A percentile compares a stretch with the other conserved stretches of the same genome.
Evolutionary conservation across 1,140 invertebrate species (phyloP).

Genomic region (Magallana angulata): DNA sequence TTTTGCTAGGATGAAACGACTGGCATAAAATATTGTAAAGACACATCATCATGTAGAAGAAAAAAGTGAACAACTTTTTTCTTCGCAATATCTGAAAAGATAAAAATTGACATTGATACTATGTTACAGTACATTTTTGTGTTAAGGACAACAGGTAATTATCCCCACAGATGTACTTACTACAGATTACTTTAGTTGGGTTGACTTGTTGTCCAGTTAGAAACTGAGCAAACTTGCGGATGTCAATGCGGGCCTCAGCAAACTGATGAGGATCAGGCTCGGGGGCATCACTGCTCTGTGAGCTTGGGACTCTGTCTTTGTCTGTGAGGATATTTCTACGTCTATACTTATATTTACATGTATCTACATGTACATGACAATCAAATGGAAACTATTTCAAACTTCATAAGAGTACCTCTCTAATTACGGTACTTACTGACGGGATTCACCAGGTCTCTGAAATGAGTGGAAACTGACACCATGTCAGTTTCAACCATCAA

Average conservation of each 20-base stretch:
- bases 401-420: not conserved
- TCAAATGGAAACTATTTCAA: no score
- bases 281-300: conserved; percentile 47
- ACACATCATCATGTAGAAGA: conserved; percentile 82
- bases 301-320: conserved; percentile 45
- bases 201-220: conserved; percentile 83
- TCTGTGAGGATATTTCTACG: not conserved
- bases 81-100: conserved; percentile 81
- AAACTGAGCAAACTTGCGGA: conserved; percentile 82
- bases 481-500: conserved; percentile 88
- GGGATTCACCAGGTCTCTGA: conserved; percentile 82
- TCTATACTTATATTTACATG: no score
- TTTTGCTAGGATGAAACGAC: conserved; percentile 64
- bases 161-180: conserved; percentile 82
- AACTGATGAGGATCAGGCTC: conserved; percentile 67
- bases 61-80: conserved; percentile 82
- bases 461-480: conserved; percentile 88
- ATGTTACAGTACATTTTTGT: not conserved
- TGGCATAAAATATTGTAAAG: conserved; percentile 84
- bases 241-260: conserved; percentile 81
- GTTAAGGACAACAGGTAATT: not conserved
- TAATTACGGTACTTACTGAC: conserved; percentile 47
- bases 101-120: conserved; percentile 31
- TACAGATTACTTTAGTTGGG: conserved; percentile 82
- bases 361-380: no score